Evolutionary conservation across 2,888 invertebrate genomes (phyloP), one percentile per base, ranked within the genome.

Genomic region (Horisme vitalbata): DNA sequence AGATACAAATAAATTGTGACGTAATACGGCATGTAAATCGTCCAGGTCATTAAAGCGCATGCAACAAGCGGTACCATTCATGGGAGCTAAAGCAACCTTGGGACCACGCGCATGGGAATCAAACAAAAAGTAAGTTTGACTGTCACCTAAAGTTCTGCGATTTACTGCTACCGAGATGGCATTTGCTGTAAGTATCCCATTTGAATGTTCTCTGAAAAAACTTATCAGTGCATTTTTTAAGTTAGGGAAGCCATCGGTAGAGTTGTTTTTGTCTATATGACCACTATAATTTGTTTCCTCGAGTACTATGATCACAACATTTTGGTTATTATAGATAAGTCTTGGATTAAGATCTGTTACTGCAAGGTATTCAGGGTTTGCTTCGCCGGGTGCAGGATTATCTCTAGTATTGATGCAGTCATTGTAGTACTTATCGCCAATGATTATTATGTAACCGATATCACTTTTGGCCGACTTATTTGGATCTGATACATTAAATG

Each of bases 61-160:
- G 15, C 56, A 51, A 34, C 52, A 57, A 15, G 50, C 44, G 1
- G 52, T 8, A 18, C 48, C 48, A 8, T 27, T 14, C 11, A 7
- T 23, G 4, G 54, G 41, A n/a, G 54, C 52, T 9, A 8, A 7
- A 44, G 24, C 27, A 0, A 47, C 52, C 23, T 53, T 57, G 9
- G 52, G 23, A 4, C 49, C 49, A 28, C 47, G 33, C 7, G 56
- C 48, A 33, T 57, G 47, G 4, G 45, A 57, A 32, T 45, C 43
- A 24, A 51, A 51, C 18, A 51, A 34, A 3, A 3, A 18, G 18
- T 18, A 18, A 4, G 52, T 18, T 53, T 34, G 9, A 47, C 21
- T 28, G 0, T 36, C 27, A 9, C 5, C 13, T 9, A 15, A 8
- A 37, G 34, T 13, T 51, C 26, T 38, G 28, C 41, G 35, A 35